These are phyloP conservation scores for Apis laboriosa DNA, from an alignment of 1,140 invertebrate genomes.

Conservation along the genomic window DNA sequence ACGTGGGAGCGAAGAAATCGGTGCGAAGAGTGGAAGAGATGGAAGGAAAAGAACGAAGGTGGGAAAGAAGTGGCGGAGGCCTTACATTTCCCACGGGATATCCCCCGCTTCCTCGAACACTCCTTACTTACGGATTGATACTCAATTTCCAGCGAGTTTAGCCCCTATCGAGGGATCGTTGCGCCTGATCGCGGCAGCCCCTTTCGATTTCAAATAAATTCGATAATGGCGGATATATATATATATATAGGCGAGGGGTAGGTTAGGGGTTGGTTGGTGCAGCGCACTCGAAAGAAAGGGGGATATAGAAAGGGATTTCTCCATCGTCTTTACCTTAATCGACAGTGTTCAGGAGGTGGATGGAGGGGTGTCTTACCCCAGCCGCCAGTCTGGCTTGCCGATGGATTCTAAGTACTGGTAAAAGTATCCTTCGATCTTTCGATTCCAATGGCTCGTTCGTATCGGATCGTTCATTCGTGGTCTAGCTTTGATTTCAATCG, in stretches of 20 bases:
- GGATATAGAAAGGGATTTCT: conserved; percentile 49
- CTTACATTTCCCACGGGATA: conserved; percentile 75
- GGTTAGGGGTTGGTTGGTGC: not conserved
- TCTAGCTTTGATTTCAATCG: too few species aligned
- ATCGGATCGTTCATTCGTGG: too few species aligned
- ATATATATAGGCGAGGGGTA: not conserved
- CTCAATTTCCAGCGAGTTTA: conserved; percentile 76
- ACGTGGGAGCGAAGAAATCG: conserved; percentile 17
- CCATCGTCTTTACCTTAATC: conserved; percentile 65
- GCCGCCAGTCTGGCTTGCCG: conserved; percentile 11
- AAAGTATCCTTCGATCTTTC: too few species aligned
- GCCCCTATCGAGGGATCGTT: conserved; percentile 69
- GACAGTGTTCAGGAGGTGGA: conserved; percentile 38
- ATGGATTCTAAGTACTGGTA: conserved; percentile 4
- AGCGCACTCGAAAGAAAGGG: not conserved
- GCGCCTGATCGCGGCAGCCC: conserved; percentile 60
- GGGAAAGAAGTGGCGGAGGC: conserved; percentile 52
- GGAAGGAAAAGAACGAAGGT: conserved; percentile 21
- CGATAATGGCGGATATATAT: conserved; percentile 62
- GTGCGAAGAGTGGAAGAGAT: conserved; percentile 4
- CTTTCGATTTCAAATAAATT: conserved; percentile 73
- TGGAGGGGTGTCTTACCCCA: not conserved
- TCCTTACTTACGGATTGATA: conserved; percentile 76
- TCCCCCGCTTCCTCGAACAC: conserved; percentile 56
- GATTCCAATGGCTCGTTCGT: too few species aligned